Conservation (phyloP, 2,888 invertebrate genomes). For the Zaprionus obscuricornis region DNA sequence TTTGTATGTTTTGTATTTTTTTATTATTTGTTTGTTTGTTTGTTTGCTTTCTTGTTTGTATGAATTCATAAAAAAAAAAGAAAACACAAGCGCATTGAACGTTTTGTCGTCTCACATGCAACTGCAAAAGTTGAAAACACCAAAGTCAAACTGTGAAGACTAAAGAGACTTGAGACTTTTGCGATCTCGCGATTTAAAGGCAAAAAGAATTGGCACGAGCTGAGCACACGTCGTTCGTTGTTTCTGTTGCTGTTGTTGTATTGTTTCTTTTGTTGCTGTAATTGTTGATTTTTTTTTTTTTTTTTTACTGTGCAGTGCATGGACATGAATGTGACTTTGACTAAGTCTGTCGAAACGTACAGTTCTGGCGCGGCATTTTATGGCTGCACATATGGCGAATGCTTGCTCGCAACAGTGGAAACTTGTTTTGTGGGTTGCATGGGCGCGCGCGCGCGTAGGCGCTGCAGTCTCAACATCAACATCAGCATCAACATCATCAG, state of each 20-base stretch:
- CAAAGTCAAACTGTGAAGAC: conserved; percentile 47
- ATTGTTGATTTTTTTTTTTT: too few species aligned
- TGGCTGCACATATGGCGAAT: conserved; percentile 67
- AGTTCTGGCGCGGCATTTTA: conserved; percentile 68
- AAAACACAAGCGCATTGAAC: conserved; percentile 35
- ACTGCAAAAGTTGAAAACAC: conserved; percentile 45
- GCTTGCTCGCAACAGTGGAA: conserved; percentile 48
- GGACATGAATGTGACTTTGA: conserved; percentile 38
- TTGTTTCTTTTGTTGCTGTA: conserved; percentile 4
- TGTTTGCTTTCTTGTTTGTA: neutral
- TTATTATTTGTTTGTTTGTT: too few species aligned
- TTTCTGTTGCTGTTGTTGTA: conserved; percentile 3
- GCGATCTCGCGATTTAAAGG: conserved; percentile 7
- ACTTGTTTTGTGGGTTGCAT: conserved; percentile 71
- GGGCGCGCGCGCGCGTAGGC: conserved; percentile 71
- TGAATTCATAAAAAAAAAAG: neutral
- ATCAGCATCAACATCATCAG: conserved; percentile 21
- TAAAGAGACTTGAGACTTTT: conserved; percentile 33
- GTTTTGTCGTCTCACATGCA: conserved; percentile 45
- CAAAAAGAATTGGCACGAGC: conserved; percentile 78
- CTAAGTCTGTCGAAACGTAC: conserved; percentile 48
- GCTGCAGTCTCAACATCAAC: conserved; percentile 30
- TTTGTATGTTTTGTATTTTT: conserved; percentile 17
- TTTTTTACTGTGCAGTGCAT: conserved; percentile 31
- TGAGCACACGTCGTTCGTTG: conserved; percentile 67